Evolutionary conservation across 2,888 invertebrate genomes (phyloP).

Genomic region (Neuroscelio doddi): DNA sequence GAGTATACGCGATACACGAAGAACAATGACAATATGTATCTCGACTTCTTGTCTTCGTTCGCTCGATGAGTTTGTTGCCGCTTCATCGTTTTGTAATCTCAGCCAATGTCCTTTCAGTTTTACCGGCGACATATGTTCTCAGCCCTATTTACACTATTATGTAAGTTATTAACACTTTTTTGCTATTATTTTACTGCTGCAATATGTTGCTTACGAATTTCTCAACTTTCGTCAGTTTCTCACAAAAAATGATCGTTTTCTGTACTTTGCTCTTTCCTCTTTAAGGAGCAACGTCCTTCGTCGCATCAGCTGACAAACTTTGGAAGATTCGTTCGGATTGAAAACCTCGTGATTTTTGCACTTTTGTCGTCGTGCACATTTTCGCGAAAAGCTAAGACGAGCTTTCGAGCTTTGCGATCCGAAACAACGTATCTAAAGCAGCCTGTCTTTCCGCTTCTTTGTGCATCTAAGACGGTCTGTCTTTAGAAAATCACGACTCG

Average conservation of each 20-base stretch:
- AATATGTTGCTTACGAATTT: slow-evolving; percentile 21
- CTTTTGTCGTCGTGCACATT: slow-evolving; percentile 24
- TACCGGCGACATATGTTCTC: neutral
- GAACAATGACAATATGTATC: neutral
- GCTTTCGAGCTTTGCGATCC: slow-evolving; percentile 33
- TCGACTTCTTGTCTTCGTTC: neutral
- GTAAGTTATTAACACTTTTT: too few relatives aligned
- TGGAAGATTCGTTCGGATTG: slow-evolving; percentile 20
- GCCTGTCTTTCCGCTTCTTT: slow-evolving; percentile 42
- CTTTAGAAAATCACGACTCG: slow-evolving; percentile 42
- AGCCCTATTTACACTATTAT: too few relatives aligned
- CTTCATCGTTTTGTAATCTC: slow-evolving; percentile 1
- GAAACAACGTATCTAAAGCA: slow-evolving; percentile 23
- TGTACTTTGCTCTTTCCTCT: slow-evolving; percentile 52
- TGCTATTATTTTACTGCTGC: too few relatives aligned
- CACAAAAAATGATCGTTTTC: too few relatives aligned
- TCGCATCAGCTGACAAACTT: slow-evolving; percentile 51
- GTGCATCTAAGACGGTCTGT: slow-evolving; percentile 23
- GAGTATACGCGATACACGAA: neutral
- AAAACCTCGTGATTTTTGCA: slow-evolving; percentile 32
- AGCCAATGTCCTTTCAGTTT: neutral
- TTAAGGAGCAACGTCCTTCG: slow-evolving; percentile 57
- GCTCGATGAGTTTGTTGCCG: neutral
- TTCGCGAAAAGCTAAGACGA: slow-evolving; percentile 39
- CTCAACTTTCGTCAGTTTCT: slow-evolving; percentile 31